phyloP scores from a whole-genome alignment of 2,888 invertebrate species.

The Tuta absoluta region DNA sequence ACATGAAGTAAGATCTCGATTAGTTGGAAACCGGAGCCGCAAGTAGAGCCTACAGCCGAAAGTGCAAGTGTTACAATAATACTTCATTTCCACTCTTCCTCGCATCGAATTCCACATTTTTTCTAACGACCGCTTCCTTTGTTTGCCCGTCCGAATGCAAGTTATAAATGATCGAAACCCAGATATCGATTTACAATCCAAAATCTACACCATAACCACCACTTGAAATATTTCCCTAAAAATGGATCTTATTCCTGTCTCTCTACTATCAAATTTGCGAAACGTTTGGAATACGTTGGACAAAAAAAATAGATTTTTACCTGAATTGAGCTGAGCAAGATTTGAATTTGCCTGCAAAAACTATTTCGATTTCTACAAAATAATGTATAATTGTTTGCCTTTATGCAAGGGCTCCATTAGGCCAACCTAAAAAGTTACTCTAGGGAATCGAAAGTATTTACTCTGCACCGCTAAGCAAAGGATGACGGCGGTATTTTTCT shows the following conservation, averaged over 20 bases:
- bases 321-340: conserved; percentile 56
- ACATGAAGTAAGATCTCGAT: conserved; percentile 23
- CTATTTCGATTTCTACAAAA: conserved; percentile 43
- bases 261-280: conserved; percentile 27
- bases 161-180: conserved; percentile 78
- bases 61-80: conserved; percentile 81
- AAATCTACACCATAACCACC: conserved; percentile 41
- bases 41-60: conserved; percentile 63
- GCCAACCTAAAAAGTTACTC: background rate
- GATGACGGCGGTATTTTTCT: background rate
- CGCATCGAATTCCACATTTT: conserved; percentile 65
- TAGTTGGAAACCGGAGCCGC: conserved; percentile 53
- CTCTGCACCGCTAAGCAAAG: background rate
- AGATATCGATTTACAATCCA: conserved; percentile 70
- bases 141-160: conserved; percentile 74
- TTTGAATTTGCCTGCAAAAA: conserved; percentile 51
- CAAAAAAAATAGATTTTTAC: conserved; percentile 56
- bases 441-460: conserved; percentile 2
- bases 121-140: conserved; percentile 57
- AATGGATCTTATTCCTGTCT: conserved; percentile 39
- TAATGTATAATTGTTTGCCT: conserved; percentile 36
- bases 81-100: conserved; percentile 72
- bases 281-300: background rate
- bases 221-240: conserved; percentile 16
- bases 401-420: conserved; percentile 18